These are phyloP conservation scores for Plecotus auritus DNA, from an alignment of 2,113 vertebrate genomes.

Conservation along the genomic window DNA sequence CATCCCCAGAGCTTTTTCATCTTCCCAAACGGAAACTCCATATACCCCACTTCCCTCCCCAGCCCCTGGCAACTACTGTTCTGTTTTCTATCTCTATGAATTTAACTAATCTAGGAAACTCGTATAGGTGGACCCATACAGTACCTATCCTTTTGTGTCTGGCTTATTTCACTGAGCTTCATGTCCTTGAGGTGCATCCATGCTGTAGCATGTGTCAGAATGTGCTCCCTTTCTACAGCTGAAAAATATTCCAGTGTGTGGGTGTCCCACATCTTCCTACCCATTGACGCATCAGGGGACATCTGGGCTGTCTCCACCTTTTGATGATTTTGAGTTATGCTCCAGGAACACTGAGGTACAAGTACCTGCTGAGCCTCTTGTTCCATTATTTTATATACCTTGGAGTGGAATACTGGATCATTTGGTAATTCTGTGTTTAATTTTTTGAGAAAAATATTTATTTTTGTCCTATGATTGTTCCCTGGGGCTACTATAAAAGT, in stretches of 20 bases:
- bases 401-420: too few species aligned
- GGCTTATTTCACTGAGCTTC: neutral
- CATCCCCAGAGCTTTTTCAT: neutral
- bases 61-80: neutral
- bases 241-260: accelerated
- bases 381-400: neutral
- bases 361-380: too few species aligned
- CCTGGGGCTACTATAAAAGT: neutral
- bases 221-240: neutral
- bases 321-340: neutral
- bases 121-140: neutral
- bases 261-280: accelerated
- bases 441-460: neutral
- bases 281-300: too few species aligned
- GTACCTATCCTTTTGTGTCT: too few species aligned
- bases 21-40: neutral
- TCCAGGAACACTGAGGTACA: neutral
- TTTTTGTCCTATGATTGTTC: neutral
- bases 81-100: neutral
- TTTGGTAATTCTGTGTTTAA: neutral
- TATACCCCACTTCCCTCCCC: neutral
- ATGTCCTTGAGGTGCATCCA: neutral
- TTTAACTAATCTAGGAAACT: neutral
- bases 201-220: neutral
- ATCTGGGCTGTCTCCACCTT: neutral